Conservation (phyloP, 1,140 invertebrate genomes). For the Drosophila sproati region DNA sequence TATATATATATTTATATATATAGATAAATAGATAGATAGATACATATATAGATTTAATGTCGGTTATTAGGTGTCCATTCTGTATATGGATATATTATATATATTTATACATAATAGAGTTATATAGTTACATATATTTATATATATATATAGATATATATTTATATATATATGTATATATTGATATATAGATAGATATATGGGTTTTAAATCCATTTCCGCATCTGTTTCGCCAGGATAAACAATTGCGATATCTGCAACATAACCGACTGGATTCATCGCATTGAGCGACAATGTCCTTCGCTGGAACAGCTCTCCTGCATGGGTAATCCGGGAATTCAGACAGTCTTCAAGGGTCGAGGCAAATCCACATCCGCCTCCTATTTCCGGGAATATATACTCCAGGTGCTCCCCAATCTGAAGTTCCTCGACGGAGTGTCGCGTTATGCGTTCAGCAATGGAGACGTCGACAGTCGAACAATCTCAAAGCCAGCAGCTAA, state of each 20-base stretch:
- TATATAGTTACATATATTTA: no score
- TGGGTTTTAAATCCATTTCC: no score
- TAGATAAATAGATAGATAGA: no score
- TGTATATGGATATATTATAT: not conserved
- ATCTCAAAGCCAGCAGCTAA: constrained; percentile 2
- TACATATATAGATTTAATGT: no score
- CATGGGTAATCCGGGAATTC: constrained; percentile 78
- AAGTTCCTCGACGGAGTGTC: constrained; percentile 68
- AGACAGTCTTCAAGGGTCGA: constrained; percentile 48
- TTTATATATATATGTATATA: no score
- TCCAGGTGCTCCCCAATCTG: constrained; percentile 62
- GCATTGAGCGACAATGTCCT: constrained; percentile 73
- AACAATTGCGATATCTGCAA: constrained; percentile 81
- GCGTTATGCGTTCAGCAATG: constrained; percentile 7
- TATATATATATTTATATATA: no score
- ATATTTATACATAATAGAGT: not conserved
- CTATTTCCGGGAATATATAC: constrained; percentile 57
- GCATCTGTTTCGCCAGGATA: constrained; percentile 49
- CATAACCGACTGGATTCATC: constrained; percentile 75
- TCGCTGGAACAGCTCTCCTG: constrained; percentile 72
- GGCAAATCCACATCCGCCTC: not conserved
- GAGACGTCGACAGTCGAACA: constrained; percentile 9
- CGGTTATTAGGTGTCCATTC: not conserved
- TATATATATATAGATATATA: no score
- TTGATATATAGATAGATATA: no score